Evolutionary conservation across 2,888 invertebrate genomes (phyloP).

Genomic region (Cantharis lateralis): DNA sequence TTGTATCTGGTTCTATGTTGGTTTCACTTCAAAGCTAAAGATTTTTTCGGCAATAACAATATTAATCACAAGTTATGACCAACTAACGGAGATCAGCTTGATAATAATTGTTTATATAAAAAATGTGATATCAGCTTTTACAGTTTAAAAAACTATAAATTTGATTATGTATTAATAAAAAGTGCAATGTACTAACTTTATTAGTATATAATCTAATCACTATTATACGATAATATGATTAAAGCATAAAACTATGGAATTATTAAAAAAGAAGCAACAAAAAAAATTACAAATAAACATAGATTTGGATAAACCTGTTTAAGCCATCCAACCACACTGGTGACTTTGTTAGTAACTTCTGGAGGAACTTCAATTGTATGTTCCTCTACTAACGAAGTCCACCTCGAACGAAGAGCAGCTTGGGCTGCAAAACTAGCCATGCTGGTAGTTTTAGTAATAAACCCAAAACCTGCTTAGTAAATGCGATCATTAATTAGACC

Average conservation of each 20-base stretch:
- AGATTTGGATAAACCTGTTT: slow-evolving; percentile 66
- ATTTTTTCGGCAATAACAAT: no score
- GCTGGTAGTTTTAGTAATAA: slow-evolving; percentile 17
- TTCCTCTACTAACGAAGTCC: slow-evolving; percentile 75
- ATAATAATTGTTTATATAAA: not conserved
- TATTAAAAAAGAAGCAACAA: not conserved
- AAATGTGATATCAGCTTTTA: not conserved
- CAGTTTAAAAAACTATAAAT: not conserved
- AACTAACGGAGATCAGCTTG: not conserved
- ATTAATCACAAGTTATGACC: not conserved
- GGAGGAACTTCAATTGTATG: slow-evolving; percentile 68
- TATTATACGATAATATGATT: not conserved
- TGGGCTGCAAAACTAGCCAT: slow-evolving; percentile 75
- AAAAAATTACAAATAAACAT: not conserved
- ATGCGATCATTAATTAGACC: not conserved
- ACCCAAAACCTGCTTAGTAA: slow-evolving; percentile 12
- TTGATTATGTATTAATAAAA: not conserved
- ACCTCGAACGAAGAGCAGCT: slow-evolving; percentile 71
- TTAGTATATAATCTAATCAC: not conserved
- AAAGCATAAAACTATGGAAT: not conserved
- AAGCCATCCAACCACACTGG: slow-evolving; percentile 81
- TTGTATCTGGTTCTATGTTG: no score
- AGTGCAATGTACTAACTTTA: not conserved
- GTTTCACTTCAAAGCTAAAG: no score
- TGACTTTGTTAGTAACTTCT: slow-evolving; percentile 73